phyloP scores from a whole-genome alignment of 1,140 invertebrate genomes.

The Galleria mellonella region DNA sequence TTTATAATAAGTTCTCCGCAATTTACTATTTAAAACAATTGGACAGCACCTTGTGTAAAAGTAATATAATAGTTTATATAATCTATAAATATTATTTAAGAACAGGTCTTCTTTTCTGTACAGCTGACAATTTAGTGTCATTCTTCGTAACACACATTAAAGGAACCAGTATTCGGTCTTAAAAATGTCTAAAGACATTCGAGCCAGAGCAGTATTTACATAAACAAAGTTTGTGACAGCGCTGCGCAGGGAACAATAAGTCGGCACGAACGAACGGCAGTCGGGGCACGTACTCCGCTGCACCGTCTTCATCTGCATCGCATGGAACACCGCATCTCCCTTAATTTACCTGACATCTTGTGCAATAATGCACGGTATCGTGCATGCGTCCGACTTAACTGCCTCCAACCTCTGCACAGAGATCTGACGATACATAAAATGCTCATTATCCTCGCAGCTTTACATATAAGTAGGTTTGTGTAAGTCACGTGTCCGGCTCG shows the following conservation, averaged over 20 bases:
- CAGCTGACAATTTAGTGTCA: too few relatives aligned
- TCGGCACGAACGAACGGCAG: constrained; percentile 16
- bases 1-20: too few relatives aligned
- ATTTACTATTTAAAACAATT: too few relatives aligned
- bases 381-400: not conserved
- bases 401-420: not conserved
- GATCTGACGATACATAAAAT: not conserved
- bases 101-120: too few relatives aligned
- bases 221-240: constrained; percentile 23
- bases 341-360: constrained; percentile 5
- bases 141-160: too few relatives aligned
- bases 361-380: constrained; percentile 4
- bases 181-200: constrained; percentile 5
- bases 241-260: constrained; percentile 20
- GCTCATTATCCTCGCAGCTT: not conserved
- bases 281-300: constrained; percentile 18
- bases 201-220: constrained; percentile 21
- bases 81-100: too few relatives aligned
- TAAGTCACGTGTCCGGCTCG: constrained; percentile 26
- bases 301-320: constrained; percentile 16
- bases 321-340: constrained; percentile 4
- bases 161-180: not conserved
- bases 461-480: not conserved
- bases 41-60: too few relatives aligned
- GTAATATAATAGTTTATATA: too few relatives aligned